Percentiles rank a stretch among this genome's conserved stretches.
Conservation (phyloP, 2,113 vertebrate species). For the Serilophus lunatus region DNA sequence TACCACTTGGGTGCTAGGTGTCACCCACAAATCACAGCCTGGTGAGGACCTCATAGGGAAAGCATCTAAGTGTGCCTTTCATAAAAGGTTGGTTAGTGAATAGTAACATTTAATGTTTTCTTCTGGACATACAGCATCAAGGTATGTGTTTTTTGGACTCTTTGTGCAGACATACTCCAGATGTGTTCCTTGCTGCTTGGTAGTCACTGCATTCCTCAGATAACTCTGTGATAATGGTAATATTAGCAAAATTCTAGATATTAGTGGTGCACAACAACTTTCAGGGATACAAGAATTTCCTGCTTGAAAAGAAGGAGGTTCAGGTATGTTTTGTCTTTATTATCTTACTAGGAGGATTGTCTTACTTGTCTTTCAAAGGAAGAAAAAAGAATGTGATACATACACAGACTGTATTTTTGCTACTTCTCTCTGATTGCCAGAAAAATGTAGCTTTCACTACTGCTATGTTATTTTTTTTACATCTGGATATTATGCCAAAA, state of each 20-base stretch:
- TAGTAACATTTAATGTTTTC: not conserved
- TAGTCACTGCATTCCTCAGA: not conserved
- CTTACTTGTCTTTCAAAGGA: not conserved
- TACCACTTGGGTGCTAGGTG: not conserved
- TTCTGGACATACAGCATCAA: not conserved
- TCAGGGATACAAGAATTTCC: not conserved
- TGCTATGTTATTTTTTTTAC: not conserved
- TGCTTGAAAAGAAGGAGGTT: not conserved
- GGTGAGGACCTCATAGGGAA: not conserved
- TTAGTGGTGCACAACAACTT: not conserved
- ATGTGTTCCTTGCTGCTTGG: not conserved
- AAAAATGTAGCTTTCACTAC: not conserved
- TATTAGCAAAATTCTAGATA: not conserved
- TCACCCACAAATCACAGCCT: not conserved
- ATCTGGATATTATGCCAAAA: slow-evolving; percentile 1
- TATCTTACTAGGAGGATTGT: not conserved
- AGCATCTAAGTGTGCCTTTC: not conserved
- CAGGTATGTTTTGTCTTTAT: not conserved
- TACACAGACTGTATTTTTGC: not conserved
- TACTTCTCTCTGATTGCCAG: not conserved
- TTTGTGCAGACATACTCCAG: not conserved
- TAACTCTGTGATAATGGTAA: not conserved
- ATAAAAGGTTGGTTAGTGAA: not conserved
- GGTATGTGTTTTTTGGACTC: not conserved
- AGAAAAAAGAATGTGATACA: not conserved